These are phyloP conservation scores for Uloborus plumipes DNA, from an alignment of 2,888 invertebrate genomes.

Conservation along the genomic window DNA sequence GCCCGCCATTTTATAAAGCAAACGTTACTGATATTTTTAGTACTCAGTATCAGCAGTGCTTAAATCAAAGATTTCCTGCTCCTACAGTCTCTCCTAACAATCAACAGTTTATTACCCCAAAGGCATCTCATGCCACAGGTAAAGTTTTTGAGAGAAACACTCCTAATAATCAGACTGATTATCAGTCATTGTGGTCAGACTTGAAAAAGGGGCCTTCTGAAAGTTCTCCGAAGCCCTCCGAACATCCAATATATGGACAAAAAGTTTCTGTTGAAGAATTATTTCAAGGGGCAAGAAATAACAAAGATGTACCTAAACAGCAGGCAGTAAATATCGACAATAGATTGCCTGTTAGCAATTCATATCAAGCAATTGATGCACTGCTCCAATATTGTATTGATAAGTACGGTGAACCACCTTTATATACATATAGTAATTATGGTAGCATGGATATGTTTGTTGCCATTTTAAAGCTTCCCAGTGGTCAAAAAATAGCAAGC, in stretches of 20 bases:
- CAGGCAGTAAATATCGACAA: background rate
- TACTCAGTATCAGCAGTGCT: conserved; percentile 3
- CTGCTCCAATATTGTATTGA: conserved; percentile 16
- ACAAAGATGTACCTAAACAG: conserved; percentile 1
- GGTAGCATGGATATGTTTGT: conserved; percentile 23
- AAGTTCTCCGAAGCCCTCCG: background rate
- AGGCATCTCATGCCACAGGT: background rate
- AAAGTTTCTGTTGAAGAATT: conserved; percentile 59
- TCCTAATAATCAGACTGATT: conserved; percentile 12
- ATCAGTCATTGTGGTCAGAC: conserved; percentile 47
- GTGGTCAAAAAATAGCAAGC: conserved; percentile 41
- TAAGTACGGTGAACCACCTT: conserved; percentile 23
- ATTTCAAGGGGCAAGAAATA: conserved; percentile 41
- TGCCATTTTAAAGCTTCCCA: conserved; percentile 44
- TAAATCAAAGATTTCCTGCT: background rate
- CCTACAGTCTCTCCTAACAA: background rate
- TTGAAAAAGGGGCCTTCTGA: conserved; percentile 39
- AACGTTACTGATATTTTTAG: conserved; percentile 32
- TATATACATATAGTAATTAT: conserved; percentile 35
- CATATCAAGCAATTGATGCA: conserved; percentile 1
- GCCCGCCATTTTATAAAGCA: conserved; percentile 49
- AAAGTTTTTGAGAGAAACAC: background rate
- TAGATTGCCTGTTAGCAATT: no score
- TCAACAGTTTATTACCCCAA: conserved; percentile 58
- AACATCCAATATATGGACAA: conserved; percentile 32